Percentiles rank a stretch among this genome's conserved stretches.
Conservation (phyloP, 2,888 invertebrate species). For the Psylliodes chrysocephalus region DNA sequence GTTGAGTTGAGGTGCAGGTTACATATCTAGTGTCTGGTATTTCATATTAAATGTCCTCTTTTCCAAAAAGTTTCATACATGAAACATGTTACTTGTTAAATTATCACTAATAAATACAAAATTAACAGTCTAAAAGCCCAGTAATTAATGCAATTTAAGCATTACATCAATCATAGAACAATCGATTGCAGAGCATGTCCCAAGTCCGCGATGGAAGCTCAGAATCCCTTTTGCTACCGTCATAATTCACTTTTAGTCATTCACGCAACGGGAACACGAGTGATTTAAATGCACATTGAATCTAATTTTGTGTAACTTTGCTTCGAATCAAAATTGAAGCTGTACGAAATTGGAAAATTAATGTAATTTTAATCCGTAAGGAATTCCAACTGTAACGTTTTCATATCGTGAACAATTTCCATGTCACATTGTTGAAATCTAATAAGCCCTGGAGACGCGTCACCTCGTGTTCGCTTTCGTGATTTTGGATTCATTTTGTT, state of each 20-base stretch:
- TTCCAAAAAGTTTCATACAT: too few relatives aligned
- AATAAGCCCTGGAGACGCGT: background rate
- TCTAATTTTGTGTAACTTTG: constrained; percentile 17
- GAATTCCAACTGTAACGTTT: background rate
- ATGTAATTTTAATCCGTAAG: background rate
- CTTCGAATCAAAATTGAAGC: constrained; percentile 10
- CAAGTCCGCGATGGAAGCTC: constrained; percentile 10
- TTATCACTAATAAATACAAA: background rate
- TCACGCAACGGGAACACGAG: constrained; percentile 16
- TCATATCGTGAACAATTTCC: background rate
- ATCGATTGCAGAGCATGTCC: background rate
- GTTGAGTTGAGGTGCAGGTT: too few relatives aligned
- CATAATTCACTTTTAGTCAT: constrained; percentile 10
- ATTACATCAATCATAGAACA: constrained; percentile 4
- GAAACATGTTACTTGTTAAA: too few relatives aligned
- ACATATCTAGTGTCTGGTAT: too few relatives aligned
- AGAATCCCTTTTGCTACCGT: background rate
- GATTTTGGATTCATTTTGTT: too few relatives aligned
- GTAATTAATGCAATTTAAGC: background rate
- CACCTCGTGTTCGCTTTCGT: too few relatives aligned
- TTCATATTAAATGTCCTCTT: too few relatives aligned
- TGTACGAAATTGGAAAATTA: constrained; percentile 18
- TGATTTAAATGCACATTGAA: constrained; percentile 15
- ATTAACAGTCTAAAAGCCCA: background rate
- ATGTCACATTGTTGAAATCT: background rate